Evolutionary conservation across 2,797 vertebrate genomes (phyloP).

Genomic region (Lateolabrax maculatus): DNA sequence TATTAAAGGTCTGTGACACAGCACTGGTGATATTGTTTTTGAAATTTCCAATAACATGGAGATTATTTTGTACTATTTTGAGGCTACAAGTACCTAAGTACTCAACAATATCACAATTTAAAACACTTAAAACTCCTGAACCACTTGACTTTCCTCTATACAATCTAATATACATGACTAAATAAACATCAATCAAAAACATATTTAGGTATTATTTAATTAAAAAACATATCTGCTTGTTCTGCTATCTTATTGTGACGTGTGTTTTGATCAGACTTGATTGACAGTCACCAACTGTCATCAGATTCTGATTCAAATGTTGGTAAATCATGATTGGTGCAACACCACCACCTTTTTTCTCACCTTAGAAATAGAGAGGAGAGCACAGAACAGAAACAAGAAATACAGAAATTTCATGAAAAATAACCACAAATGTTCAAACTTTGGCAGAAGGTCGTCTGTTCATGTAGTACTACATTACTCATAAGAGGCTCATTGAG

Average conservation of each 20-base stretch:
- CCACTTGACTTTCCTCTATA: background rate
- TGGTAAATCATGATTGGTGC: background rate
- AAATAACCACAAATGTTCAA: background rate
- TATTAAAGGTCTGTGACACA: constrained; percentile 41
- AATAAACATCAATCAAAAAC: background rate
- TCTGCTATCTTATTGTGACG: too few species aligned
- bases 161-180: background rate
- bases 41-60: constrained; percentile 13
- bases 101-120: background rate
- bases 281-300: background rate
- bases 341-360: too few species aligned
- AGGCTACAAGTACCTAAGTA: background rate
- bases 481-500: background rate
- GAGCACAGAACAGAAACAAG: background rate
- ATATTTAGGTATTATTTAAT: background rate
- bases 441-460: background rate
- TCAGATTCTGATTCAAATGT: background rate
- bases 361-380: too few species aligned
- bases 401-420: background rate
- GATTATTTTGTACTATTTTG: constrained; percentile 11
- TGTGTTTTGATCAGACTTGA: too few species aligned
- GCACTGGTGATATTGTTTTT: constrained; percentile 27
- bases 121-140: background rate
- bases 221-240: too few species aligned
- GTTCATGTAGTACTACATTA: background rate